phyloP scores from a whole-genome alignment of 1,140 invertebrate species.

The Nilaparvata lugens region DNA sequence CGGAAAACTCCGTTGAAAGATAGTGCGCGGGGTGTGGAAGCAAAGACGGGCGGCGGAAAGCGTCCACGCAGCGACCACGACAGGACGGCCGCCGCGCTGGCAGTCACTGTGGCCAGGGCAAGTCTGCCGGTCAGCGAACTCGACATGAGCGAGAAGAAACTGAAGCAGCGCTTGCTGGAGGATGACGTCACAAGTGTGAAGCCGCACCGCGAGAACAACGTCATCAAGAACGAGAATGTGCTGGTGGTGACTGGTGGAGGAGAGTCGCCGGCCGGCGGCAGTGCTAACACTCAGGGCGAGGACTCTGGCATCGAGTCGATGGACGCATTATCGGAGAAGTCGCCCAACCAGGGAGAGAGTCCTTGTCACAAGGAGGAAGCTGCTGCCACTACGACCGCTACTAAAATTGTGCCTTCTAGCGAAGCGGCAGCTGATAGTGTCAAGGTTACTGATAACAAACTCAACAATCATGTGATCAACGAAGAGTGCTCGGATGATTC shows the following conservation, averaged over 20 bases:
- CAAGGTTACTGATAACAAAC: slow-evolving; percentile 6
- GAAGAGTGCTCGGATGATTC: too few relatives aligned
- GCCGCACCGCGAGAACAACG: not conserved
- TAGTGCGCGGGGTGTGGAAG: not conserved
- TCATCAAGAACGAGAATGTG: slow-evolving; percentile 2
- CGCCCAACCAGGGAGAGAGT: slow-evolving; percentile 69
- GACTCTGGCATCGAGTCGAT: slow-evolving; percentile 89
- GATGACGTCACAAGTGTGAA: slow-evolving; percentile 23
- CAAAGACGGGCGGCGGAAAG: slow-evolving; percentile 22
- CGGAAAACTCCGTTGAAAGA: not conserved
- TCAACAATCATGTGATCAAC: too few relatives aligned
- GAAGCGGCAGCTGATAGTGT: slow-evolving; percentile 8
- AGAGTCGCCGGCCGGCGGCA: slow-evolving; percentile 11
- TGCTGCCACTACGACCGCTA: not conserved
- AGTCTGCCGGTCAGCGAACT: slow-evolving; percentile 34
- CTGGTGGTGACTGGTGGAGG: not conserved
- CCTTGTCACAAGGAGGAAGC: slow-evolving; percentile 35
- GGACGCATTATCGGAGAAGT: slow-evolving; percentile 86
- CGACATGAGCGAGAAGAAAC: slow-evolving; percentile 47
- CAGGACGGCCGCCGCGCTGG: slow-evolving; percentile 28
- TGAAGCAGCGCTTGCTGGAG: slow-evolving; percentile 49
- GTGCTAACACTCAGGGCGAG: slow-evolving; percentile 49
- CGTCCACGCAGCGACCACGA: slow-evolving; percentile 29
- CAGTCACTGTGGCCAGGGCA: not conserved
- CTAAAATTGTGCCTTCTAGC: not conserved